Percentiles rank a stretch among this genome's conserved stretches.
Conservation (phyloP, 2,888 invertebrate genomes). For the Habrosyne pyritoides region DNA sequence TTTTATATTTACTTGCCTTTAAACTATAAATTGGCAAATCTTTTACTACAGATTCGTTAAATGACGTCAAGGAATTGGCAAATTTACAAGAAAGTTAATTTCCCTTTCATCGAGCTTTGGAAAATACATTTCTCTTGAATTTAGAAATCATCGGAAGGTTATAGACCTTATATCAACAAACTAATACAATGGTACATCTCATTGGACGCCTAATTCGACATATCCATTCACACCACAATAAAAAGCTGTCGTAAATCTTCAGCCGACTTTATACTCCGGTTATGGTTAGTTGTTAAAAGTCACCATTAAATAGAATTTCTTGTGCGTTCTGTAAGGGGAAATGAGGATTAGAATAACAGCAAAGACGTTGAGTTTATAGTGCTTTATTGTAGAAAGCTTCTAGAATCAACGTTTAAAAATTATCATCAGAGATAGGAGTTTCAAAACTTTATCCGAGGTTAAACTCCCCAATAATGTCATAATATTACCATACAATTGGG, state of each 20-base stretch:
- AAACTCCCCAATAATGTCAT: too few species aligned
- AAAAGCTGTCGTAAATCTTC: conserved; percentile 58
- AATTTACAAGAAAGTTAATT: neutral
- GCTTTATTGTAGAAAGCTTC: neutral
- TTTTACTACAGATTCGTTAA: neutral
- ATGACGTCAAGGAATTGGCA: neutral
- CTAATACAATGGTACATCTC: conserved; percentile 9
- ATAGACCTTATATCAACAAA: conserved; percentile 11
- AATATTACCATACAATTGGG: too few species aligned
- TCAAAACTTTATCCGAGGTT: too few species aligned
- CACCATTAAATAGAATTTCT: conserved; percentile 51
- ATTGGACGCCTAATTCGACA: conserved; percentile 48
- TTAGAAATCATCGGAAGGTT: neutral
- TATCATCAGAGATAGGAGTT: too few species aligned
- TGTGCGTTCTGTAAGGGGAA: neutral
- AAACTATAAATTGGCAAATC: neutral
- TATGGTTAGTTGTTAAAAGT: conserved; percentile 58
- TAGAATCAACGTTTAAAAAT: too few species aligned
- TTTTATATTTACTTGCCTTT: neutral
- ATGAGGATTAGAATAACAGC: neutral
- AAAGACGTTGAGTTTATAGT: neutral
- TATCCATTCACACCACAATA: conserved; percentile 69
- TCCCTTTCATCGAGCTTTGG: neutral
- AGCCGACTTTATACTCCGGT: conserved; percentile 41
- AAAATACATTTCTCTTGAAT: neutral